phyloP scores from a whole-genome alignment of 2,888 invertebrate species.

The Gnatocerus cornutus region DNA sequence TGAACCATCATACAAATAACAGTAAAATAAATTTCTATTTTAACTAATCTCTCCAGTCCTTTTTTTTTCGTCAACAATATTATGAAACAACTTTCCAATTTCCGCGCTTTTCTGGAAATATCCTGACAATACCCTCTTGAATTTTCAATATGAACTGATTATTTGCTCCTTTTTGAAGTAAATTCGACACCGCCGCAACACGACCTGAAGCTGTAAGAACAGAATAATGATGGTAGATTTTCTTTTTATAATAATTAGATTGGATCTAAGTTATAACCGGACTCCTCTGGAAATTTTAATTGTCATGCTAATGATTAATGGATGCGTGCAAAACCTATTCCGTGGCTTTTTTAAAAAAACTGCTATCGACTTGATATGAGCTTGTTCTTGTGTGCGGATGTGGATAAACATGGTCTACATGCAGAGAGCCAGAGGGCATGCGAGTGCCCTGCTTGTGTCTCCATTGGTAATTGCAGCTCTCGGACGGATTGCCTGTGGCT shows the following conservation, averaged over 20 bases:
- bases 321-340: conserved; percentile 12
- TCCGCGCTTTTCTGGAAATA: conserved; percentile 22
- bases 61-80: conserved; percentile 18
- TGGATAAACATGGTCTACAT: conserved; percentile 45
- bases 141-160: conserved; percentile 21
- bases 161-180: conserved; percentile 20
- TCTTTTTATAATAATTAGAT: conserved; percentile 13
- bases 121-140: conserved; percentile 1
- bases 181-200: neutral
- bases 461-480: conserved; percentile 58
- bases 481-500: conserved; percentile 54
- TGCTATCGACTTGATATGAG: conserved; percentile 27
- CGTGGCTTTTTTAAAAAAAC: conserved; percentile 18
- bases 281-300: conserved; percentile 21
- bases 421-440: conserved; percentile 34
- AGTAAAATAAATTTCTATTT: too few species aligned
- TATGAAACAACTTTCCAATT: conserved; percentile 7
- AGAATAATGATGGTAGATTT: neutral
- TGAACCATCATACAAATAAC: too few species aligned
- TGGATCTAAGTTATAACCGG: conserved; percentile 1
- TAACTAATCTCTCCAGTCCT: too few species aligned
- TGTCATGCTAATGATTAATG: conserved; percentile 29
- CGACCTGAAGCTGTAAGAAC: neutral
- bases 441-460: conserved; percentile 58
- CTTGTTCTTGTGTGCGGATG: conserved; percentile 41